These are phyloP conservation scores for Xyrauchen texanus DNA, from an alignment of 2,113 vertebrate genomes.

Conservation along the genomic window DNA sequence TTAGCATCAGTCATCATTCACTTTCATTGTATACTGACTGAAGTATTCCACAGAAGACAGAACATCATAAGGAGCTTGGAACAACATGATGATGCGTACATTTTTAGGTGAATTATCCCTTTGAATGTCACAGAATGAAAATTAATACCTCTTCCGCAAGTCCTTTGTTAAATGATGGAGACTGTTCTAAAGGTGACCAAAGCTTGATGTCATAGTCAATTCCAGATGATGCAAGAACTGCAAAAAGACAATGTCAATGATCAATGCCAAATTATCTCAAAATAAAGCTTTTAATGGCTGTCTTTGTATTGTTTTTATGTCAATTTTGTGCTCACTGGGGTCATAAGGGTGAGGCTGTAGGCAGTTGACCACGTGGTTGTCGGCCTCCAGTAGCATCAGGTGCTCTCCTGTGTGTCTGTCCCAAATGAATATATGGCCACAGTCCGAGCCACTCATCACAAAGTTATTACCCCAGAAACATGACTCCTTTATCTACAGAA, in stretches of 20 bases:
- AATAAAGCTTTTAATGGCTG: neutral
- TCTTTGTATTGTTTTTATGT: no score
- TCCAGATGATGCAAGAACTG: slow-evolving; percentile 96
- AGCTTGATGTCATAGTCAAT: slow-evolving; percentile 99
- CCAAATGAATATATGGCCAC: slow-evolving; percentile 98
- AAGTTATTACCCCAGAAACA: slow-evolving; percentile 98
- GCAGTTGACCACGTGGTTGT: slow-evolving; percentile 98
- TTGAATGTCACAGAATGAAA: neutral
- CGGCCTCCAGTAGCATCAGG: slow-evolving; percentile 95
- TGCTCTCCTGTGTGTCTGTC: slow-evolving; percentile 94
- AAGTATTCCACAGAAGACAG: no score
- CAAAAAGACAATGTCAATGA: slow-evolving; percentile 47
- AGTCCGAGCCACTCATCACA: slow-evolving; percentile 98
- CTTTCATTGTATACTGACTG: no score
- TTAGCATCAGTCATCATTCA: no score
- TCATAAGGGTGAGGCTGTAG: slow-evolving; percentile 96
- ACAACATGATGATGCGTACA: no score
- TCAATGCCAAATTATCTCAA: neutral
- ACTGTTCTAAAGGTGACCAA: slow-evolving; percentile 92
- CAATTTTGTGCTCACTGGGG: slow-evolving; percentile 82
- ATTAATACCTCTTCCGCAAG: slow-evolving; percentile 91
- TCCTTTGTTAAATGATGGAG: slow-evolving; percentile 91
- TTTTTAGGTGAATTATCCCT: no score
- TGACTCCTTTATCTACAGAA: slow-evolving; percentile 91
- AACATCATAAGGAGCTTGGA: neutral